phyloP scores from a whole-genome alignment of 2,113 vertebrate genomes.

The Myiopsitta monachus region DNA sequence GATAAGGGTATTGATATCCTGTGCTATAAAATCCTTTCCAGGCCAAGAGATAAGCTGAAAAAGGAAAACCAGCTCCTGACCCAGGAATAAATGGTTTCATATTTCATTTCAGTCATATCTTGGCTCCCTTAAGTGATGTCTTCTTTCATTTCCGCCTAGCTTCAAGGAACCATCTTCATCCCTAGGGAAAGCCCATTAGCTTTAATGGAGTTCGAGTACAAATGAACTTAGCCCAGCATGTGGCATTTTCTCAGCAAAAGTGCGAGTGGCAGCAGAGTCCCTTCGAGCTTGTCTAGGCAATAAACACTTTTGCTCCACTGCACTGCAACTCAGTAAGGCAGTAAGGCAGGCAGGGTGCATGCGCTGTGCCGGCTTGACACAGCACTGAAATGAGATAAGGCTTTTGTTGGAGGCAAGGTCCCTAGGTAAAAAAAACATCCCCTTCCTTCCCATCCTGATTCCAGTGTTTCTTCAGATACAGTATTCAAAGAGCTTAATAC shows the following conservation, averaged over 20 bases:
- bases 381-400: background rate
- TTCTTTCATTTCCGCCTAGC: constrained; percentile 1
- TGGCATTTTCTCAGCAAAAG: constrained; percentile 28
- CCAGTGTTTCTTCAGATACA: background rate
- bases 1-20: background rate
- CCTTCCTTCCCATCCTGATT: background rate
- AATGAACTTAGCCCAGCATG: constrained; percentile 29
- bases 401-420: background rate
- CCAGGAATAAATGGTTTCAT: background rate
- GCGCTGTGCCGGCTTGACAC: background rate
- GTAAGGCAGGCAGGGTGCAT: background rate
- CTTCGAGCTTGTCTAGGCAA: background rate
- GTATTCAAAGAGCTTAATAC: background rate
- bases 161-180: background rate
- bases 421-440: background rate
- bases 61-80: background rate
- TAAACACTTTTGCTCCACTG: background rate
- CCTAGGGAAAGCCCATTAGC: constrained; percentile 17
- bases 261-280: background rate
- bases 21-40: background rate
- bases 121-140: background rate
- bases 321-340: background rate
- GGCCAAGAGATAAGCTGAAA: background rate
- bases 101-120: background rate
- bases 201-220: constrained; percentile 5